Evolutionary conservation across 2,797 vertebrate genomes (phyloP).

Genomic region (Hephaestus fuliginosus): DNA sequence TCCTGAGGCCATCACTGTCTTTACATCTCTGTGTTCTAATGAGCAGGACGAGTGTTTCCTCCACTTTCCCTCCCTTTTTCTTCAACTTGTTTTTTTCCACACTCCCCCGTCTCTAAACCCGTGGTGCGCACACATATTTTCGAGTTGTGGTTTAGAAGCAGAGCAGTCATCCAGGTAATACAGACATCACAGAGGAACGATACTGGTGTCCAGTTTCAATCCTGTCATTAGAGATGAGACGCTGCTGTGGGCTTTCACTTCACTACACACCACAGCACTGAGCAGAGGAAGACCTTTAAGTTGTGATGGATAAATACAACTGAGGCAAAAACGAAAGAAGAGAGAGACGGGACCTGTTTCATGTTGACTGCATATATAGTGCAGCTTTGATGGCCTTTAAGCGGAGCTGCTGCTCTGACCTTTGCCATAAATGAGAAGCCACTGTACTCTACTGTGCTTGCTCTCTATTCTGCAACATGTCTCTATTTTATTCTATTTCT

Average conservation of each 20-base stretch:
- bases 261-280: conserved; percentile 10
- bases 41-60: conserved; percentile 13
- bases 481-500: conserved; percentile 19
- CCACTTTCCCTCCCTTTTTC: conserved; percentile 1
- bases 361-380: background rate
- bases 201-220: conserved; percentile 44
- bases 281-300: conserved; percentile 25
- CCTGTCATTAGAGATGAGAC: conserved; percentile 36
- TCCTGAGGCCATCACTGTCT: conserved; percentile 19
- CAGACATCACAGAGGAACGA: conserved; percentile 51
- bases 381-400: conserved; percentile 21
- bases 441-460: conserved; percentile 4
- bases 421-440: conserved; percentile 11
- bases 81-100: conserved; percentile 14
- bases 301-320: conserved; percentile 25
- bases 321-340: conserved; percentile 19
- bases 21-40: conserved; percentile 29
- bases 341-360: conserved; percentile 16
- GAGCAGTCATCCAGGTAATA: conserved; percentile 58
- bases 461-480: conserved; percentile 3
- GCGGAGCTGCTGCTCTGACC: conserved; percentile 33
- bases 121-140: conserved; percentile 1
- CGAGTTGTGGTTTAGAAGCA: conserved; percentile 26
- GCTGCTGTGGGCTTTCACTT: conserved; percentile 15
- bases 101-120: background rate